Conservation (phyloP, 2,888 invertebrate species). For the Acleris holmiana region DNA sequence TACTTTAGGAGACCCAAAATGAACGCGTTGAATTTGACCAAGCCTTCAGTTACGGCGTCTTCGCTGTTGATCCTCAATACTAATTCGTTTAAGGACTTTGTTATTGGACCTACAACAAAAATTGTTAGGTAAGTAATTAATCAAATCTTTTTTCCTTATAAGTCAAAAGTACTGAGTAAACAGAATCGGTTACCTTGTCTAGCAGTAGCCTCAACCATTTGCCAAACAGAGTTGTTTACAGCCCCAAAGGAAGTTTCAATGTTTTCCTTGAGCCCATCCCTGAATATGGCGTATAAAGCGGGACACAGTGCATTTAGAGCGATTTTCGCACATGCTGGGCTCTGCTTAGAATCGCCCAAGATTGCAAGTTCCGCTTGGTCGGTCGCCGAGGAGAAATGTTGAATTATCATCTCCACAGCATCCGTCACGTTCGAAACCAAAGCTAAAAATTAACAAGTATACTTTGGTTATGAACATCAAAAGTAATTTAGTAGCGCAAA, state of each 20-base stretch:
- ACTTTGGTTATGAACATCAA: background rate
- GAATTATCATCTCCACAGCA: constrained; percentile 89
- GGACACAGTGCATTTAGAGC: constrained; percentile 92
- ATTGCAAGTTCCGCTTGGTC: constrained; percentile 85
- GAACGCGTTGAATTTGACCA: constrained; percentile 95
- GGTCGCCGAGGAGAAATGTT: constrained; percentile 88
- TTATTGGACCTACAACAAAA: constrained; percentile 86
- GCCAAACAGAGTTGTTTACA: constrained; percentile 94
- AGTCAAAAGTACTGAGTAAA: background rate
- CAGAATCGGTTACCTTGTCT: constrained; percentile 87
- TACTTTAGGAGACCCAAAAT: constrained; percentile 94
- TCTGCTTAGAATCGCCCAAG: constrained; percentile 84
- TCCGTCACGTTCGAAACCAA: constrained; percentile 89
- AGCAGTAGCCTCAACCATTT: constrained; percentile 94
- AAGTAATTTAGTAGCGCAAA: background rate
- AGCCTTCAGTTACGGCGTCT: constrained; percentile 91
- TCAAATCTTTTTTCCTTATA: too few species aligned
- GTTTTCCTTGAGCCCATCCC: constrained; percentile 92
- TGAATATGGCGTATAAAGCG: constrained; percentile 92
- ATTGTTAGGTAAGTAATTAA: too few species aligned
- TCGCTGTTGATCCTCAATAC: constrained; percentile 93
- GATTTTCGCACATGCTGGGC: constrained; percentile 88
- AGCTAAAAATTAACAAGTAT: constrained; percentile 64
- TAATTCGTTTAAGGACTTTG: constrained; percentile 92
- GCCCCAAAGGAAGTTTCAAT: constrained; percentile 94